Base-by-base conservation (phyloP, 2,888 invertebrate genomes). In the Plebejus anna region DNA sequence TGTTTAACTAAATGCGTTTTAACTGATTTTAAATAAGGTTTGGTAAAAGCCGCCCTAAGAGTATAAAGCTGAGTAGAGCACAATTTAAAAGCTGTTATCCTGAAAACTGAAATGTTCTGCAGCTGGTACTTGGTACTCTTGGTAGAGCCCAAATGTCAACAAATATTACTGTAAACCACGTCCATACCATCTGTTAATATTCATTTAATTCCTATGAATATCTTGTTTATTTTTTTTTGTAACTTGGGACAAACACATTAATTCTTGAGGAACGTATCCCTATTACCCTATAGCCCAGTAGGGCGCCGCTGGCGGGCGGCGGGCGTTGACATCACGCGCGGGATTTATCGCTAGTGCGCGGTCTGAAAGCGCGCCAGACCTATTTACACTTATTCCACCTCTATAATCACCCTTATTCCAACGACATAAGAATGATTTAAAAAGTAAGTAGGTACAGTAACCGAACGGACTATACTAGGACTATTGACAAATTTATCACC, bases 401-500 rank as follows among this genome's bases (percentile, higher is more conserved):
- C 11, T 28, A 13, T 6, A 0, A 13, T 51, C 5, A 73, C 2
- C 32, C 73, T 47, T 13, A 13, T 13, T 55, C 16, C 1, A 16
- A 55, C 55, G 4, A 55, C 16, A 55, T 55, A 55, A 28, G 13
- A 42, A 75, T 75, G 61, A 38, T 55, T 7, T 75, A 66, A 32
- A 70, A 16, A 42, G 2, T 71, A 70, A 42, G 59, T 77, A 9
- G 59, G 28, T 51, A 57, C 5, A 4, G 36, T 59, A 76, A 77
- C 51, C 13, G 59, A 59, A 38, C 77, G 36, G 28, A 72, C 75
- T 76, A 79, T 80, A 80, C 81, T 80, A 75, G 78, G 79, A 70
- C 80, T 78, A 81, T 81, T 81, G 81, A 81, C 81, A 80, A 80
- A 81, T 81, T 81, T 81, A 81, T 80, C 78, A 80, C 77, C 75